Evolutionary conservation across 2,888 invertebrate genomes (phyloP), one percentile per base, ranked within the genome.

Genomic region (Anagyrus pseudococci): DNA sequence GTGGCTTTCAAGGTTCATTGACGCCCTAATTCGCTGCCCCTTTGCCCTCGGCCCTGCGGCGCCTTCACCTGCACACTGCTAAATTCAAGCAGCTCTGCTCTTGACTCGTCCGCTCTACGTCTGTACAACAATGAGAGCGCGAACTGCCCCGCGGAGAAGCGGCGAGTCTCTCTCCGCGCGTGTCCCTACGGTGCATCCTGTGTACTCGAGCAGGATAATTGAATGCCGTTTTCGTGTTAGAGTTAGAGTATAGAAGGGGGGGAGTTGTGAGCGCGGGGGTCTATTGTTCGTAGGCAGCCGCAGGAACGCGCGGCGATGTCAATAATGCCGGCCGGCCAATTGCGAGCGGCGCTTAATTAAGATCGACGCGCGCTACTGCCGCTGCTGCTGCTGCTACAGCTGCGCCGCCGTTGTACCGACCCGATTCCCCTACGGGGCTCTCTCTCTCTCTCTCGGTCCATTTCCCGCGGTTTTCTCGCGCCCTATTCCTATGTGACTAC

Each of bases 161-260:
- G 49, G 20, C 58, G 56, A 52, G 52, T 47, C 47, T n/a, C 44
- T 15, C 25, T 46, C 6, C 29, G 29, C 29, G 6, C 29, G 6
- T 10, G 6, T 29, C 41, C 15, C 41, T 4, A 6, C 17, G 44
- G 56, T 59, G 69, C 68, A 71, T 68, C 69, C 72, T 68, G 71
- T 71, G 71, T 70, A 73, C 72, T 75, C 73, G 69, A 70, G 71
- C 70, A 69, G 68, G 71, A 72, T 76, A 76, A 75, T 75, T 76
- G 73, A 76, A 75, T 75, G 72, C 71, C 72, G 72, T 74, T 74
- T 76, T 75, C 73, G 71, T 65, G 69, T 67, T 67, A 65, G 64
- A 19, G 22, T 15, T 15, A 43, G 29, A 47, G 53, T 37, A 68
- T 68, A 61, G 58, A 61, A 29, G 56, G 69, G 68, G 70, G 57